Conservation (phyloP, 2,113 vertebrate genomes). For the Poeciliopsis occidentalis region DNA sequence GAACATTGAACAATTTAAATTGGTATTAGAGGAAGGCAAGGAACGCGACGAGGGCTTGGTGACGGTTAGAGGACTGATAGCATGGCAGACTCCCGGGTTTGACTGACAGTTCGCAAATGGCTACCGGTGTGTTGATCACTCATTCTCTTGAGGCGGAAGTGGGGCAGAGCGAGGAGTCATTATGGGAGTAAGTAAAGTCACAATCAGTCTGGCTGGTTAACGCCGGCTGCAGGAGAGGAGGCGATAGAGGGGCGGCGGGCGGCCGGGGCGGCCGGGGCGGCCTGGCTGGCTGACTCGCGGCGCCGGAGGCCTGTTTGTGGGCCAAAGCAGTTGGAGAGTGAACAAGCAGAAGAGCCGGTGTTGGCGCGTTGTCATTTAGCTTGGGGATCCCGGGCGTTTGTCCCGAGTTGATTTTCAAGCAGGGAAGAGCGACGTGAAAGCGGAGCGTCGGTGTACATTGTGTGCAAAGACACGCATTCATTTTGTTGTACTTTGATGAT, state of each 20-base stretch:
- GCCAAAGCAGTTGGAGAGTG: conserved; percentile 54
- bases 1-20: conserved; percentile 99
- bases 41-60: conserved; percentile 77
- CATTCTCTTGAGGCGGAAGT: conserved; percentile 86
- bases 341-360: conserved; percentile 43
- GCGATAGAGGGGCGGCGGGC: conserved; percentile 33
- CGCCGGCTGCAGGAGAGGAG: too few relatives aligned
- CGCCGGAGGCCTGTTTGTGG: conserved; percentile 42
- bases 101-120: conserved; percentile 95
- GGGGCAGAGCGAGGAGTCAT: too few relatives aligned
- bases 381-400: conserved; percentile 23
- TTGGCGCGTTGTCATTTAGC: conserved; percentile 55
- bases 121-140: conserved; percentile 91
- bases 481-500: too few relatives aligned
- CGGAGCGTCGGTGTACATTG: conserved; percentile 36
- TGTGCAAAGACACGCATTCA: not conserved
- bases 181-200: too few relatives aligned
- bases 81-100: conserved; percentile 75
- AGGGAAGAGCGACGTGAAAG: conserved; percentile 26
- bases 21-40: conserved; percentile 99
- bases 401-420: conserved; percentile 12
- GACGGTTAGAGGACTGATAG: conserved; percentile 87
- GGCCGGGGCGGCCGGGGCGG: too few relatives aligned
- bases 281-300: conserved; percentile 47
- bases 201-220: too few relatives aligned